Evolutionary conservation across 1,140 invertebrate genomes (phyloP), one percentile per base, ranked within the genome.

Genomic region (Bradysia coprophila): DNA sequence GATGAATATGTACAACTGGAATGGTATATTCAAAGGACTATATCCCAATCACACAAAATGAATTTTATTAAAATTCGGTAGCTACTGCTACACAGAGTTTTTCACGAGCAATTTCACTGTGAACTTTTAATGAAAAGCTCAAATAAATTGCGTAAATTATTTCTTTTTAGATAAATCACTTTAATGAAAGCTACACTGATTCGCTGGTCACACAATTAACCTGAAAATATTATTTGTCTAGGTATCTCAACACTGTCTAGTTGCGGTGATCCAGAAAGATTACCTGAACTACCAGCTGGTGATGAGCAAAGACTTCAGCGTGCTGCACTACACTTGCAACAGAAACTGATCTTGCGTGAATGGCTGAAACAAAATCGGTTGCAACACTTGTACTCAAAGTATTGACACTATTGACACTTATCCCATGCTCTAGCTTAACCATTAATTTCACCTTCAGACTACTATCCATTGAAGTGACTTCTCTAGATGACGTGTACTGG

Each of bases 401-500:
- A 52, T 53, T 56, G 48, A 13, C n/a, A n/a, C n/a, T n/a, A n/a
- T 8, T n/a, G 45, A 15, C 37, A 32, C 23, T 42, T 9, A 42
- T 32, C n/a, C n/a, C n/a, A n/a, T n/a, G n/a, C n/a, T n/a, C n/a
- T n/a, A n/a, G n/a, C n/a, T 4, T 24, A 2, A n/a, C 21, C 3
- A 10, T n/a, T 13, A 41, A 28, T 24, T 41, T n/a, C 11, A 13
- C 28, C 11, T 24, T 13, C 53, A 83, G 82, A 51, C 58, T 88
- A 51, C 66, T 84, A 50, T 76, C 77, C 50, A 70, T 85, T 53
- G 83, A 85, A 55, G 81, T 87, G 32, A 72, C 78, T 43, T 81
- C 80, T 5, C 53, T 89, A 48, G 84, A 87, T 61, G 83, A 89
- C 59, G 83, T 85, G 11, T 89, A 89, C 59, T 87, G 83, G 82